Evolutionary conservation across 2,797 vertebrate genomes (phyloP).

Genomic region (Clarias laeviceps): DNA sequence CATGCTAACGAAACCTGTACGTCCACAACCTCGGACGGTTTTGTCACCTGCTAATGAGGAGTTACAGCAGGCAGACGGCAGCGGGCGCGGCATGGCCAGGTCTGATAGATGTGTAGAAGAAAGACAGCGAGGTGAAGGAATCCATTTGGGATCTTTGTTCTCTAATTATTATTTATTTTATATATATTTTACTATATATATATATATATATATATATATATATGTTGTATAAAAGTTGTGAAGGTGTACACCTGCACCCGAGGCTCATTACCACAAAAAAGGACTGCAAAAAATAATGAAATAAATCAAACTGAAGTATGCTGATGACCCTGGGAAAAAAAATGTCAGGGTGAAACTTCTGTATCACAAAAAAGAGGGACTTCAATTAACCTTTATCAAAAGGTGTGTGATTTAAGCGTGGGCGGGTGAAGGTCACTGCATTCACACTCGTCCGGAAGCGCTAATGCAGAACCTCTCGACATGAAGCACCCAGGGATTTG

Average conservation of each 20-base stretch:
- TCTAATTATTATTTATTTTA: not conserved
- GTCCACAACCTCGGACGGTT: not conserved
- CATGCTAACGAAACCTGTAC: not conserved
- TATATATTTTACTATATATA: not conserved
- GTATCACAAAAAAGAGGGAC: slow-evolving; percentile 45
- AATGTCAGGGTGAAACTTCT: slow-evolving; percentile 43
- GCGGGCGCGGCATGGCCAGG: not conserved
- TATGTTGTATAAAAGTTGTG: not conserved
- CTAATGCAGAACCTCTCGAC: slow-evolving; percentile 10
- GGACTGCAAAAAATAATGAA: slow-evolving; percentile 23
- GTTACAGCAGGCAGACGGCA: not conserved
- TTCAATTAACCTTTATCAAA: slow-evolving; percentile 62
- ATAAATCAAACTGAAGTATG: not conserved
- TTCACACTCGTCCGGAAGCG: slow-evolving; percentile 48
- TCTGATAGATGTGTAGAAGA: not conserved
- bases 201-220: too few species aligned
- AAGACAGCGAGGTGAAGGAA: not conserved
- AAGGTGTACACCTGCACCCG: not conserved
- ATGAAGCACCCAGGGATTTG: not conserved
- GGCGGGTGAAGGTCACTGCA: slow-evolving; percentile 54
- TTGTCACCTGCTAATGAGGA: not conserved
- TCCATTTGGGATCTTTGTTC: not conserved
- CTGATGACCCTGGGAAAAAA: slow-evolving; percentile 43
- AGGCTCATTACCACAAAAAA: slow-evolving; percentile 44
- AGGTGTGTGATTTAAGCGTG: slow-evolving; percentile 38